Evolutionary conservation across 2,888 invertebrate genomes (phyloP).

Genomic region (Plebejus anna): DNA sequence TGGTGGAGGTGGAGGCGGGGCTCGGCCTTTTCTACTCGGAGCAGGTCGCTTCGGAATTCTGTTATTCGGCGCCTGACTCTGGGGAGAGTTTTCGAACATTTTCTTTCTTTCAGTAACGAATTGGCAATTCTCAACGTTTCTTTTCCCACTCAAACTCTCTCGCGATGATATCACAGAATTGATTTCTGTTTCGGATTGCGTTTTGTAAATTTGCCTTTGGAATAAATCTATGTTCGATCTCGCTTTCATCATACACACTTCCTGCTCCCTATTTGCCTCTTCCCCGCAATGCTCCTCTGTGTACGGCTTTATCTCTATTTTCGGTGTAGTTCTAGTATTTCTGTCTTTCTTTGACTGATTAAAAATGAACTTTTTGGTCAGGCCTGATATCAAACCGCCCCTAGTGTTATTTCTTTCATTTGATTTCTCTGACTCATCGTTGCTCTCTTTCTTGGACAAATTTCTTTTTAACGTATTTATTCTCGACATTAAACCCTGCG

Average conservation of each 20-base stretch:
- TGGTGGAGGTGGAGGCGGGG: constrained; percentile 46
- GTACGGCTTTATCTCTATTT: constrained; percentile 69
- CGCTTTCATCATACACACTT: constrained; percentile 67
- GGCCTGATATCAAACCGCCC: constrained; percentile 59
- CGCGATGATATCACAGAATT: constrained; percentile 61
- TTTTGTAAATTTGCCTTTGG: constrained; percentile 68
- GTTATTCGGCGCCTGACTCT: constrained; percentile 44
- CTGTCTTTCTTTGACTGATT: constrained; percentile 64
- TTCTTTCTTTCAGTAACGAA: constrained; percentile 61
- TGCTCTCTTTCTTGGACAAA: constrained; percentile 33
- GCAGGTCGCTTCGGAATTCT: constrained; percentile 51
- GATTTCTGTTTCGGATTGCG: constrained; percentile 63
- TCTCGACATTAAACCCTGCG: constrained; percentile 35
- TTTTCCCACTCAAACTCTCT: constrained; percentile 34
- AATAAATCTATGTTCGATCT: constrained; percentile 74
- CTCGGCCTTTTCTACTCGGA: constrained; percentile 39
- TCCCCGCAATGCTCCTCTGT: constrained; percentile 58
- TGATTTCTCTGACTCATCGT: constrained; percentile 32
- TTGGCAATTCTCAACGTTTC: constrained; percentile 38
- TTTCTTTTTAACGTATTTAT: constrained; percentile 38
- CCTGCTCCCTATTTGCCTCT: constrained; percentile 62
- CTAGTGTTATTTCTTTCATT: constrained; percentile 43
- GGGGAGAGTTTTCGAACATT: constrained; percentile 53
- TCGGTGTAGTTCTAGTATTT: constrained; percentile 49
- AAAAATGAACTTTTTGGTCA: constrained; percentile 63